Evolutionary conservation across 2,797 vertebrate genomes (phyloP), one percentile per base, ranked within the genome.

Genomic region (Muraenolepis orangiensis): DNA sequence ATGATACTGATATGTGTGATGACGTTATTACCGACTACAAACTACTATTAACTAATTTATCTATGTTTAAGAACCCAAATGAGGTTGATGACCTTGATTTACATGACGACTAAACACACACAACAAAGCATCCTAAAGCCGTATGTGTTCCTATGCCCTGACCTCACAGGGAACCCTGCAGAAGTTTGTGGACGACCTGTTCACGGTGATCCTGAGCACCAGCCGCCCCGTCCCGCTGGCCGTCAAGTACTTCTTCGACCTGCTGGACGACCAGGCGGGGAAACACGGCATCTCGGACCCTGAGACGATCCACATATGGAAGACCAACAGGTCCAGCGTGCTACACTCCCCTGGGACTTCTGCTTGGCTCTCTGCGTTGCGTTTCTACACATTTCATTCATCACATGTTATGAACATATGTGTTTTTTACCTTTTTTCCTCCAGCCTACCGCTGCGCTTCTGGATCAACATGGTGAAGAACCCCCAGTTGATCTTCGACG

Each of bases 381-480:
- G n/a, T n/a, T n/a, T n/a, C n/a, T n/a, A n/a, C n/a, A n/a, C n/a
- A n/a, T n/a, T n/a, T 34, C 3, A 34, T 4, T 11, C 29, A 32
- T 18, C 28, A 40, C 42, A 34, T 67, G 6, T 51, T n/a, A 1
- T 0, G 1, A 73, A 83, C 57, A 73, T 1, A 23, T 20, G 18
- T 31, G 18, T 13, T 69, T 28, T 72, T 23, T 40, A 14, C 72
- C 6, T 40, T 10, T 73, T n/a, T 78, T 0, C 69, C 20, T 78
- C 0, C 90, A 99, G 98, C 87, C 93, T 99, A 70, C 98, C 98
- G 0, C 90, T 99, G 77, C 93, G 97, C 74, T 99, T 99, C 91
- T 99, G 98, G 98, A 96, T 99, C 93, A 99, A 98, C 87, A 97
- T 99, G 20, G 95, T 99, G 78, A 99, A 99, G 90, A 99, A 99